Evolutionary conservation across 1,140 invertebrate genomes (phyloP), one percentile per base, ranked within the genome.

Genomic region (Tetragnatha versicolor): DNA sequence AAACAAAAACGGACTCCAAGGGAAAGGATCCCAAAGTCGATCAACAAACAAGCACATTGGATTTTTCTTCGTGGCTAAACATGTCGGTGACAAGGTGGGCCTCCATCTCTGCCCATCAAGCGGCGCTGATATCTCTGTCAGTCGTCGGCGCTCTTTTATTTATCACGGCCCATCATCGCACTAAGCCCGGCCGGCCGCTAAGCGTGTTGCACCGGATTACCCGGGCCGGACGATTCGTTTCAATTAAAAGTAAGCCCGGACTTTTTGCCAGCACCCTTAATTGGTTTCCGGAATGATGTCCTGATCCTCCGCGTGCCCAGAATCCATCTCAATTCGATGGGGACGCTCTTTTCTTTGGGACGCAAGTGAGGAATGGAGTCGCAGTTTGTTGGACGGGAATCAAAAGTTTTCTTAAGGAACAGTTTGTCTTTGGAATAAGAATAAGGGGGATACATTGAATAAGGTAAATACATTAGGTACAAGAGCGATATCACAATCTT

Each of bases 61-160:
- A 47, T 17, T 17, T 47, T 47, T 17, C 12, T 17, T 17, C 12
- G 20, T 42, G 61, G 37, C 17, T 37, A 45, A 27, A 27, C 25
- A 65, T 65, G 61, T 7, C 22, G 61, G 27, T 9, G 5, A 4
- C 3, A 20, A 47, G 42, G 20, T 12, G 20, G 2, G 3, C 61
- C n/a, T 25, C n/a, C 22, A 65, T 22, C 10, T 22, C 61, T n/a
- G 3, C 14, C 55, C 72, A 75, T 75, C 55, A 35, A n/a, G n/a
- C n/a, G n/a, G 39, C 20, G 58, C 65, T 79, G 76, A 79, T 79
- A 79, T 79, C 76, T 79, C 76, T 79, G 76, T 79, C 76, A 79
- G 49, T 27, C 76, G 69, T 63, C 55, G 76, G 53, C 61, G 63
- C 63, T 60, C 53, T 79, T 79, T 79, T 79, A 79, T 79, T 79